Evolutionary conservation across 2,797 vertebrate genomes (phyloP).

Genomic region (Hydrophis major): DNA sequence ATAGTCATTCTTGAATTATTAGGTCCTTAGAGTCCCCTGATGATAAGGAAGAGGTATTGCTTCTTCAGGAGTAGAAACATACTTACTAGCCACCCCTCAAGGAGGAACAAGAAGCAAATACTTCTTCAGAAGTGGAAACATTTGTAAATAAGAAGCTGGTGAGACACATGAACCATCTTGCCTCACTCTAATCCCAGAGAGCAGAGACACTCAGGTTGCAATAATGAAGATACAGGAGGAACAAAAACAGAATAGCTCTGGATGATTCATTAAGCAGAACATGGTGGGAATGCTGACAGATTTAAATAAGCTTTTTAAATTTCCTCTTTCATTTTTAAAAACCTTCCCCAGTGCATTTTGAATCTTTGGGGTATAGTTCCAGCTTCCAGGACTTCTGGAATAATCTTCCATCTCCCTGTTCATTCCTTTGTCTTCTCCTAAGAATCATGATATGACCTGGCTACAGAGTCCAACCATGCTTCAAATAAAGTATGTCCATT

Average conservation of each 20-base stretch:
- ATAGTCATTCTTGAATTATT: neutral
- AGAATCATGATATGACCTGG: neutral
- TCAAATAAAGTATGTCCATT: neutral
- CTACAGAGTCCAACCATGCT: neutral
- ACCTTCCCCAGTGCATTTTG: neutral
- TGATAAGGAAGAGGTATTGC: neutral
- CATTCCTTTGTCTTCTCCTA: neutral
- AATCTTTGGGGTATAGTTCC: neutral
- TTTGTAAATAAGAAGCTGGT: neutral
- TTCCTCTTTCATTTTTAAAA: neutral
- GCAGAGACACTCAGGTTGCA: neutral
- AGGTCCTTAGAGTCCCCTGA: neutral
- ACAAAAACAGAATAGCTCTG: neutral
- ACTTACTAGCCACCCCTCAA: neutral
- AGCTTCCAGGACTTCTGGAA: neutral
- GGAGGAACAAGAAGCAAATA: neutral
- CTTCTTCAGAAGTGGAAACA: neutral
- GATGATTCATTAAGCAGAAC: neutral
- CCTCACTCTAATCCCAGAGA: neutral
- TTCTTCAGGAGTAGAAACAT: neutral
- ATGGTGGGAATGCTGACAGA: neutral
- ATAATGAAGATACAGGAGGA: neutral
- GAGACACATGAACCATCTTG: neutral
- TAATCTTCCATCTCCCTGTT: neutral
- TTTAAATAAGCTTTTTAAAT: neutral